Percentiles rank a stretch among this genome's conserved stretches.
Conservation (phyloP, 2,797 vertebrate genomes). For the Tamandua tetradactyla region DNA sequence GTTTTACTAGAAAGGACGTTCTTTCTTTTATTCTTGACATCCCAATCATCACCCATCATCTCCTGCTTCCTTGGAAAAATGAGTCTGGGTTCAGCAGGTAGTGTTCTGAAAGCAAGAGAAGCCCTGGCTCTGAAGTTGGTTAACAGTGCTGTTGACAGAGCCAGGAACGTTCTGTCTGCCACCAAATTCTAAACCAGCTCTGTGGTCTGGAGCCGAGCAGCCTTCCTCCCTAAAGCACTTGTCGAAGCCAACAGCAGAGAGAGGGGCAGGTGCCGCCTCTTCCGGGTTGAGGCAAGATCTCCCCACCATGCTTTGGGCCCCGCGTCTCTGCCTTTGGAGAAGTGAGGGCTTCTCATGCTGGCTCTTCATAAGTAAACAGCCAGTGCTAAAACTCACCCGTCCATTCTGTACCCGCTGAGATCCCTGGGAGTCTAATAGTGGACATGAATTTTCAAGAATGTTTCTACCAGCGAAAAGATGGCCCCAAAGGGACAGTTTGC, state of each 20-base stretch:
- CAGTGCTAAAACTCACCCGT: rapidly evolving
- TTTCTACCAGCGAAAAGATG: neutral
- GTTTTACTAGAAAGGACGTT: neutral
- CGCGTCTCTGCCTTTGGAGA: neutral
- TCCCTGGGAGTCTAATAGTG: neutral
- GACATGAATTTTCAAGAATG: neutral
- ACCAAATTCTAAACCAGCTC: neutral
- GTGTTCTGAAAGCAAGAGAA: neutral
- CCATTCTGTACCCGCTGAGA: neutral
- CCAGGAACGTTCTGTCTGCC: neutral
- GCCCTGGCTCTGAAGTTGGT: neutral
- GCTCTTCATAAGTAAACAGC: neutral
- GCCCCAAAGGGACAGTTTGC: neutral
- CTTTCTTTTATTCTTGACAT: no score
- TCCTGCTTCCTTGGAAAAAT: neutral
- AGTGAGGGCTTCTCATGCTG: neutral
- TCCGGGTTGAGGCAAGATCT: neutral
- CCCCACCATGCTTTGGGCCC: rapidly evolving
- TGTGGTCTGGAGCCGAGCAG: neutral
- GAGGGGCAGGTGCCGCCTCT: no score
- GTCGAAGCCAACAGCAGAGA: neutral
- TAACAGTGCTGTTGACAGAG: neutral
- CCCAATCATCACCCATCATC: neutral
- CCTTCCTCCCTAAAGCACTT: neutral
- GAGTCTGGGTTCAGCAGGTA: neutral